phyloP scores from a whole-genome alignment of 2,113 vertebrate species.

The Grammomys dolichurus region DNA sequence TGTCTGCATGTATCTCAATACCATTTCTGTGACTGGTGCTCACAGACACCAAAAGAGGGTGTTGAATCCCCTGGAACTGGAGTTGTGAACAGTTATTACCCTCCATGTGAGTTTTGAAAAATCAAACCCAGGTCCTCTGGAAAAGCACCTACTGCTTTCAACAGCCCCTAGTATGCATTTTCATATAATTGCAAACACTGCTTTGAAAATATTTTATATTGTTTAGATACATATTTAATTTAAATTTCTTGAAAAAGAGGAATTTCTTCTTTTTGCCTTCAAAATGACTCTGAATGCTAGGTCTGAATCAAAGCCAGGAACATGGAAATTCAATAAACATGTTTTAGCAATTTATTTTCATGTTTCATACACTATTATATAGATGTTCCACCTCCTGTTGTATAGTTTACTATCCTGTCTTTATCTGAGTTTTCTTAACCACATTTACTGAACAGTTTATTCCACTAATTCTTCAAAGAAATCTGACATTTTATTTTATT shows the following conservation, averaged over 20 bases:
- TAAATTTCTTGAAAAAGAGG: not conserved
- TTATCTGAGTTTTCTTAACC: constrained; percentile 20
- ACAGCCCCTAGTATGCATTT: not conserved
- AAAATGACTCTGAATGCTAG: not conserved
- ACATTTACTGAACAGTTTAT: not conserved
- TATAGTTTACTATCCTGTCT: not conserved
- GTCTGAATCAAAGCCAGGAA: not conserved
- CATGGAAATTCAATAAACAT: not conserved
- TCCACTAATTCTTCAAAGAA: not conserved
- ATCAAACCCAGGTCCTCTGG: not conserved
- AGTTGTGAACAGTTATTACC: not conserved
- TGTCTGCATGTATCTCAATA: not conserved
- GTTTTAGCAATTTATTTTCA: constrained; percentile 8
- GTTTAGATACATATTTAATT: constrained; percentile 35
- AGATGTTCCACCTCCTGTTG: not conserved
- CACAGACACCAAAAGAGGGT: not conserved
- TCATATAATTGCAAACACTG: not conserved
- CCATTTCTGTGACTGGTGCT: not conserved
- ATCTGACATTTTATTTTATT: not conserved
- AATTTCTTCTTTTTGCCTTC: not conserved
- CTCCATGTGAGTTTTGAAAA: not conserved
- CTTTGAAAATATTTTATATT: constrained; percentile 34
- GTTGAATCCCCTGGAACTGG: not conserved
- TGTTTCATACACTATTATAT: not conserved
- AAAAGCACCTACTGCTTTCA: not conserved